Conservation (phyloP, 2,797 vertebrate genomes). For the Bradypodion ventrale region DNA sequence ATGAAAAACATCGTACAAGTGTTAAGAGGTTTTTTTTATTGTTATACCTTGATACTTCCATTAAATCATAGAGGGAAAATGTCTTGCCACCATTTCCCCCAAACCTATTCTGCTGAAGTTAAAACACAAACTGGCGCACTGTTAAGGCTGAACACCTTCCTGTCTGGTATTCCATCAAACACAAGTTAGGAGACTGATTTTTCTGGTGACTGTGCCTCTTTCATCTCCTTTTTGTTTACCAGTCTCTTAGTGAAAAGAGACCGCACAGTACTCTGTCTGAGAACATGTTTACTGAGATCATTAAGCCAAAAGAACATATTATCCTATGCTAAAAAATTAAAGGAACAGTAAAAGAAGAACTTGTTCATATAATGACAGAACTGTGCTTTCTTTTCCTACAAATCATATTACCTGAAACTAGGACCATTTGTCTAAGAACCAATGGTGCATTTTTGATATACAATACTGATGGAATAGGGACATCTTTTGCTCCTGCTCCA, state of each 20-base stretch:
- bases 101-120: conserved; percentile 45
- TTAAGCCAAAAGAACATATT: conserved; percentile 27
- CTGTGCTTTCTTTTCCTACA: neutral
- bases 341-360: neutral
- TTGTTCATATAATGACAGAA: neutral
- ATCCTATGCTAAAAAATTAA: neutral
- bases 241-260: conserved; percentile 15
- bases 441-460: too few species aligned
- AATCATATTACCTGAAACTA: neutral
- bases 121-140: conserved; percentile 21
- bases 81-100: conserved; percentile 20
- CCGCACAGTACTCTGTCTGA: neutral
- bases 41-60: conserved; percentile 44
- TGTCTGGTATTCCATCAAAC: conserved; percentile 13
- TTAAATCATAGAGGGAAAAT: conserved; percentile 41
- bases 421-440: neutral
- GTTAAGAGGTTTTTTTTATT: neutral
- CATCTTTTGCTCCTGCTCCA: too few species aligned
- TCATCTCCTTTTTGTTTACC: neutral
- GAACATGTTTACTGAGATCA: neutral
- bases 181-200: conserved; percentile 19
- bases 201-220: conserved; percentile 14
- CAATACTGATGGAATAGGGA: too few species aligned
- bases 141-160: conserved; percentile 1
- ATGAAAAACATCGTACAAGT: conserved; percentile 5